Evolutionary conservation across 2,888 invertebrate species (phyloP), one percentile per base, ranked within the genome.

Genomic region (Rhimphoctona megacephalus): DNA sequence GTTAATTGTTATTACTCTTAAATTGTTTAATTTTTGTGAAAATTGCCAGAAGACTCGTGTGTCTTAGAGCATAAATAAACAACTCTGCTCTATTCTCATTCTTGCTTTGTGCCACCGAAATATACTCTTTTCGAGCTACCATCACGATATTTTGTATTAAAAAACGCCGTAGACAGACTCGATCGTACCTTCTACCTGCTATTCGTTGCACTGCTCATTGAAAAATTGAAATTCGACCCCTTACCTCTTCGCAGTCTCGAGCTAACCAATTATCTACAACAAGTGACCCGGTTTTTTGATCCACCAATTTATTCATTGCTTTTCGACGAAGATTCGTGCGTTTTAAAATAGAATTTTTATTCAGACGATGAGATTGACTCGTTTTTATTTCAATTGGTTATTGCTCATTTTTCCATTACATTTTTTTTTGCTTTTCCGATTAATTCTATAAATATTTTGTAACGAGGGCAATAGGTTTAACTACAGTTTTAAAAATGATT

Each of bases 121-220:
- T 69, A 85, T 54, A 78, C 85, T 85, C 85, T 85, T 78, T 72
- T 73, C 61, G 81, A 43, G 52, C 80, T 7, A 49, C 43, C 39
- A 76, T 77, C 85, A 67, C 78, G 81, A 85, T 81, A 81, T 85
- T 81, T 81, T 79, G 79, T 82, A 76, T 82, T 82, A 82, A 82
- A 57, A 39, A 64, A 30, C 49, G 39, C 22, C 11, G 33, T n/a
- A 73, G 52, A 78, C n/a, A 52, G 9, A 67, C 52, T 17, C 33
- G 52, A 64, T 77, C 72, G 72, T 69, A 67, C 81, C 78, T 82
- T 85, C 66, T 82, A 85, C 82, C 82, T 85, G 85, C 79, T 79
- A 49, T 43, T 66, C n/a, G 43, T 22, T 49, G 52, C 25, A 52
- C 46, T 30, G 70, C 49, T 74, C 82, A 85, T 85, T 79, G 79